Evolutionary conservation across 2,888 invertebrate genomes (phyloP).

Genomic region (Eurytoma adleriae): DNA sequence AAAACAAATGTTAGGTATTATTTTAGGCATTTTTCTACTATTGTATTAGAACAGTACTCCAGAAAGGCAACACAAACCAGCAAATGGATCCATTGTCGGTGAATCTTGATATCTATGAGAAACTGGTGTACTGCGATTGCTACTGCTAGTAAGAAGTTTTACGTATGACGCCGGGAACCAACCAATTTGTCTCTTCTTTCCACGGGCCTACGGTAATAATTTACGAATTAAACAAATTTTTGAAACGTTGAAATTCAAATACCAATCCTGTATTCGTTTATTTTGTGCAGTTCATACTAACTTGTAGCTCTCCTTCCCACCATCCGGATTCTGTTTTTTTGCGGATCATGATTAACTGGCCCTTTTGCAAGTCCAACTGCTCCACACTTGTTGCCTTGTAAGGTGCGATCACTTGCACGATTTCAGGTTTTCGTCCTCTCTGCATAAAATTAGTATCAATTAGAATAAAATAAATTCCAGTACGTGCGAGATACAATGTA

Average conservation of each 20-base stretch:
- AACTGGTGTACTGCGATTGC: slow-evolving; percentile 74
- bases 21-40: neutral
- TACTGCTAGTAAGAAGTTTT: slow-evolving; percentile 79
- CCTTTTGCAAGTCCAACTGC: slow-evolving; percentile 92
- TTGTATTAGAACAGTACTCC: neutral
- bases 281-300: slow-evolving; percentile 61
- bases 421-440: slow-evolving; percentile 89
- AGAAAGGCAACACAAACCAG: slow-evolving; percentile 42
- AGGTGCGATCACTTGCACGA: slow-evolving; percentile 95
- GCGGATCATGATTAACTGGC: slow-evolving; percentile 95
- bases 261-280: neutral
- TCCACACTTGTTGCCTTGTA: slow-evolving; percentile 95
- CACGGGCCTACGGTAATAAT: slow-evolving; percentile 77
- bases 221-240: slow-evolving; percentile 8
- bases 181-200: slow-evolving; percentile 93
- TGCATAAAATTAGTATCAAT: slow-evolving; percentile 66
- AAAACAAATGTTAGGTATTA: neutral
- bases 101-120: slow-evolving; percentile 75
- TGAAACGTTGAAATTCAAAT: neutral
- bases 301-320: slow-evolving; percentile 99
- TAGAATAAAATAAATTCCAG: neutral
- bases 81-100: slow-evolving; percentile 61
- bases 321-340: slow-evolving; percentile 98
- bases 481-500: neutral
- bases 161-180: slow-evolving; percentile 99